phyloP scores from a whole-genome alignment of 2,113 vertebrate species.

The Nerophis lumbriciformis region DNA sequence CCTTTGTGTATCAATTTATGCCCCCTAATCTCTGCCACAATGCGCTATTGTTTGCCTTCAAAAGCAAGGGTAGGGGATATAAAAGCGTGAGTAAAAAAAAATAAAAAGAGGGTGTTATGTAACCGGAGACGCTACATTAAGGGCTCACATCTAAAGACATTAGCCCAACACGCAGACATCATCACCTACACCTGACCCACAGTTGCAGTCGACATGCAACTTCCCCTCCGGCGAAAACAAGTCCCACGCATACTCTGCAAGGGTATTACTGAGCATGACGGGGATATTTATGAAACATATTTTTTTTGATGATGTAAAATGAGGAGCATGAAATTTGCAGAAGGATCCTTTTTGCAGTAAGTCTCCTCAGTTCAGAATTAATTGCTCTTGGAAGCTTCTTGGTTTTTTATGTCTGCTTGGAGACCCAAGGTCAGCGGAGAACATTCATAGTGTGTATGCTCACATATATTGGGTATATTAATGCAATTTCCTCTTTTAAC shows the following conservation, averaged over 20 bases:
- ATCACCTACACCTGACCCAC: slow-evolving; percentile 15
- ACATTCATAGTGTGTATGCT: neutral
- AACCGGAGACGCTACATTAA: slow-evolving; percentile 25
- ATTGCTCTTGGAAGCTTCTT: neutral
- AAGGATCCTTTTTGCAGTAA: neutral
- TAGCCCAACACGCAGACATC: slow-evolving; percentile 6
- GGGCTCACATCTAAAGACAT: slow-evolving; percentile 12
- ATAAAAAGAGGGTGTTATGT: slow-evolving; percentile 32
- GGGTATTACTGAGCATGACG: slow-evolving; percentile 5
- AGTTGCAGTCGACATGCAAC: slow-evolving; percentile 5
- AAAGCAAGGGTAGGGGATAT: slow-evolving; percentile 3
- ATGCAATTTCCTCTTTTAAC: no score
- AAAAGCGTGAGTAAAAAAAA: slow-evolving; percentile 9
- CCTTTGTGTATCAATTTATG: slow-evolving; percentile 11
- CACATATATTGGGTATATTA: no score
- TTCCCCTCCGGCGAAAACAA: neutral
- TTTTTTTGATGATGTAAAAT: slow-evolving; percentile 13
- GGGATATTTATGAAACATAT: neutral
- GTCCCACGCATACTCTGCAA: neutral
- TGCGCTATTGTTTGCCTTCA: slow-evolving; percentile 14
- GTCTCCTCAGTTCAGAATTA: neutral
- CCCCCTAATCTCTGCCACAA: slow-evolving; percentile 25
- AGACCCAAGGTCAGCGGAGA: neutral
- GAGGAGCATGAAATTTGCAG: neutral
- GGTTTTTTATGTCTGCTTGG: neutral